Evolutionary conservation across 1,140 invertebrate species (phyloP), one percentile per base, ranked within the genome.

Genomic region (Coenobita brevimanus): DNA sequence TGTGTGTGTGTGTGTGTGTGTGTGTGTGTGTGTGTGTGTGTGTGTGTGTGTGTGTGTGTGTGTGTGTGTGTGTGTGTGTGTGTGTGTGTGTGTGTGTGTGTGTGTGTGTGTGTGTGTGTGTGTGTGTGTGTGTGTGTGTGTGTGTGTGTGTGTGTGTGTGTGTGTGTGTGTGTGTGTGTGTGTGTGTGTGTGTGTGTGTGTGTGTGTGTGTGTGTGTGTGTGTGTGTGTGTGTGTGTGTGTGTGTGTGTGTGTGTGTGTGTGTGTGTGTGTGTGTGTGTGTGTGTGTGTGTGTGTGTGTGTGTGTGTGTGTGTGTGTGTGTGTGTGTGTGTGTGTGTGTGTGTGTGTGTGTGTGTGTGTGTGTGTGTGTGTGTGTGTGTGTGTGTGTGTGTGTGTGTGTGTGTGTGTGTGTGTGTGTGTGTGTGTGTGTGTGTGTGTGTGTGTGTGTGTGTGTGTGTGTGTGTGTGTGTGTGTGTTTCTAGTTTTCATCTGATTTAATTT

Each of bases 221-320:
- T 62, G 60, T 17, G 3, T 3, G 60, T 3, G 27, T 62, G 3
- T 62, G 36, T 21, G 3, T 38, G 78, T 62, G 50, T 57, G 54
- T 81, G 50, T 60, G 50, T 67, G 60, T 82, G 38, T 82, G 79
- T 82, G 79, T 62, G 27, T 64, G 62, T 62, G 33, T 64, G 79
- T 43, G 38, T 38, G 38, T 43, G 33, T 64, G 54, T 67, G 17
- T 27, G n/a, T 82, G 60, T 21, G 57, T 21, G 13, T 64, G 33
- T 82, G 60, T 82, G 60, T 30, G 50, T 64, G 57, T 64, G 4
- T 30, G 24, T n/a, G 67, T 6, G 17, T n/a, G 67, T 10, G 3
- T 79, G 76, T 57, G n/a, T 30, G 43, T 79, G 57, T 15, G 1
- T 33, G 57, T 64, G 60, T 82, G 24, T 67, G 60, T 82, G 57